Percentiles rank a stretch among this genome's conserved stretches.
Conservation (phyloP, 2,888 invertebrate species). For the Neoascia interrupta region DNA sequence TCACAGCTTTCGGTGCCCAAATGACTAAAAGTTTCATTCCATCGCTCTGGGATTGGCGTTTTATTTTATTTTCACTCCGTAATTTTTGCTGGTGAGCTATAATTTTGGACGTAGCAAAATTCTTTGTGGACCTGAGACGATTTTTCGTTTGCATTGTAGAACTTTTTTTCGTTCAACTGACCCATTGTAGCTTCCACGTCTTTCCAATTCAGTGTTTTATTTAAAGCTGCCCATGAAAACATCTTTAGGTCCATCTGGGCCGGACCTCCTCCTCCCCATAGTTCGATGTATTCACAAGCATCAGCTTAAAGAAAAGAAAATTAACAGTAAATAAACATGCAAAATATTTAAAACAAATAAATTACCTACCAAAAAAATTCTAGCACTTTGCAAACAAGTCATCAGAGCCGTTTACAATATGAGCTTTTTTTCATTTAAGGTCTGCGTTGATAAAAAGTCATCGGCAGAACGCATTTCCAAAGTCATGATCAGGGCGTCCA, state of each 20-base stretch:
- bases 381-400: slow-evolving; percentile 21
- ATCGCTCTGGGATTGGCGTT: not conserved
- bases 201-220: slow-evolving; percentile 11
- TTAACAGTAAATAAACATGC: not conserved
- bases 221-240: slow-evolving; percentile 10
- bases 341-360: slow-evolving; percentile 2
- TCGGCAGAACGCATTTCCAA: slow-evolving; percentile 13
- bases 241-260: slow-evolving; percentile 8
- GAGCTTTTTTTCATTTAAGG: slow-evolving; percentile 14
- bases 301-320: slow-evolving; percentile 5
- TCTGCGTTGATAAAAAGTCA: slow-evolving; percentile 7
- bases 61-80: slow-evolving; percentile 6
- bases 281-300: not conserved
- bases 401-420: not conserved
- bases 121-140: slow-evolving; percentile 9
- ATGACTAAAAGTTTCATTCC: slow-evolving; percentile 2
- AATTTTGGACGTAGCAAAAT: not conserved
- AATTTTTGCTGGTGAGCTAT: not conserved
- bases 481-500: no score
- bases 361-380: slow-evolving; percentile 17
- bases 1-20: slow-evolving; percentile 12
- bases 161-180: slow-evolving; percentile 10
- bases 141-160: slow-evolving; percentile 16
- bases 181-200: slow-evolving; percentile 2
- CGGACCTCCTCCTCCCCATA: slow-evolving; percentile 11